Evolutionary conservation across 2,113 vertebrate species (phyloP).

Genomic region (Salvator merianae): DNA sequence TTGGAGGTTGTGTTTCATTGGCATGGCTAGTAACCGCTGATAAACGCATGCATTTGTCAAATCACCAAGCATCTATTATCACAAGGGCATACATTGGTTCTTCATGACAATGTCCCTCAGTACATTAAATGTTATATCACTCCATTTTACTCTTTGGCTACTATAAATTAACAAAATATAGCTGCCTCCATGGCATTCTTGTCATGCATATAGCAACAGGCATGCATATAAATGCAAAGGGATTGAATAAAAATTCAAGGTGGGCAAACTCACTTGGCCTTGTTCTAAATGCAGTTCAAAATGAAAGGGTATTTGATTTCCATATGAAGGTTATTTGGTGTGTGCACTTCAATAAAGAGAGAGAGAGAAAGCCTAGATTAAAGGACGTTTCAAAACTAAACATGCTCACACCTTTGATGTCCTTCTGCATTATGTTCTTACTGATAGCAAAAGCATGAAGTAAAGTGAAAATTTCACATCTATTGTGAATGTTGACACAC

Average conservation of each 20-base stretch:
- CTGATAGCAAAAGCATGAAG: neutral
- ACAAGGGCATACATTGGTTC: neutral
- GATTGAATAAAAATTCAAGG: slow-evolving; percentile 62
- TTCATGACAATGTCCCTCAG: slow-evolving; percentile 11
- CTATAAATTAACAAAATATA: neutral
- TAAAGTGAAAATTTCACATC: neutral
- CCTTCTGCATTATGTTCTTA: neutral
- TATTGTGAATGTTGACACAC: neutral
- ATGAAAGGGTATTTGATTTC: neutral
- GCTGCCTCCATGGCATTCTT: neutral
- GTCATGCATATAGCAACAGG: neutral
- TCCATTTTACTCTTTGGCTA: neutral
- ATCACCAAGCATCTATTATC: neutral
- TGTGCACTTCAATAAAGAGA: neutral
- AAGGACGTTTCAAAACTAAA: neutral
- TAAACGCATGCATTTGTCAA: neutral
- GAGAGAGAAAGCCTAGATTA: neutral
- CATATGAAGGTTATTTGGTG: neutral
- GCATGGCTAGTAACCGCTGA: neutral
- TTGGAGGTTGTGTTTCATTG: neutral
- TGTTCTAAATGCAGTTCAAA: neutral
- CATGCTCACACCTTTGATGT: neutral
- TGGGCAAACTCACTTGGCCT: neutral
- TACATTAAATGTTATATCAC: neutral
- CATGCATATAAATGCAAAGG: slow-evolving; percentile 55